A percentile compares a stretch with the other conserved stretches of the same genome.
Evolutionary conservation across 2,888 invertebrate genomes (phyloP).

Genomic region (Pseudanteris insignis): DNA sequence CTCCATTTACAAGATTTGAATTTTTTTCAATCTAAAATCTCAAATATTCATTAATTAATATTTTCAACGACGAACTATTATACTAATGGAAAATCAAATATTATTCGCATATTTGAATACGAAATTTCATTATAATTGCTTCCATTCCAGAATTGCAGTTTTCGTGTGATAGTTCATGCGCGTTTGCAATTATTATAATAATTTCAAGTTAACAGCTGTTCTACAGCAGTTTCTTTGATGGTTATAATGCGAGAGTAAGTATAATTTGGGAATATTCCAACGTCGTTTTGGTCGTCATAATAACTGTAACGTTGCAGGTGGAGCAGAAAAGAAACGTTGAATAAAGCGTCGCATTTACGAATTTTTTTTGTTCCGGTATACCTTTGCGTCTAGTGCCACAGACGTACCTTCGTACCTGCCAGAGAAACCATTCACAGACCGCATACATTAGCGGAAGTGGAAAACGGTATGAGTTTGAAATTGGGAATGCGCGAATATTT

Average conservation of each 20-base stretch:
- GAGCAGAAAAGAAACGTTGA: constrained; percentile 2
- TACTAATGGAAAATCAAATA: no score
- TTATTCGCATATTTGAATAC: no score
- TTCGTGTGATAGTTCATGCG: no score
- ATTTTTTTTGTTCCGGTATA: constrained; percentile 5
- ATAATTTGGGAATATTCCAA: neutral
- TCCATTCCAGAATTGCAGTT: no score
- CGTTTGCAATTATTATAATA: no score
- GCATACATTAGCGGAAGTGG: constrained; percentile 23
- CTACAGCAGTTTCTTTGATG: no score
- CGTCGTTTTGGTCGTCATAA: constrained; percentile 5
- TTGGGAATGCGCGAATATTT: constrained; percentile 31
- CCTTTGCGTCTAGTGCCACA: constrained; percentile 6
- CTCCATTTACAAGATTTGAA: no score
- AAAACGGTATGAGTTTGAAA: constrained; percentile 25
- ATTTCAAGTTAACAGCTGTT: no score
- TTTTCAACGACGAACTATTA: no score
- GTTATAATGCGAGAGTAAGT: neutral
- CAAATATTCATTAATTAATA: no score
- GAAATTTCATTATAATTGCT: no score
- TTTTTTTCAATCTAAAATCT: no score
- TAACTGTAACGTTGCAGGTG: constrained; percentile 4
- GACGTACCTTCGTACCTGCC: constrained; percentile 15
- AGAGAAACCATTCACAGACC: constrained; percentile 8
- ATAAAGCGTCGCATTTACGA: constrained; percentile 1